These are phyloP conservation scores for Lasiurus borealis DNA, from an alignment of 2,113 vertebrate species.

Conservation along the genomic window DNA sequence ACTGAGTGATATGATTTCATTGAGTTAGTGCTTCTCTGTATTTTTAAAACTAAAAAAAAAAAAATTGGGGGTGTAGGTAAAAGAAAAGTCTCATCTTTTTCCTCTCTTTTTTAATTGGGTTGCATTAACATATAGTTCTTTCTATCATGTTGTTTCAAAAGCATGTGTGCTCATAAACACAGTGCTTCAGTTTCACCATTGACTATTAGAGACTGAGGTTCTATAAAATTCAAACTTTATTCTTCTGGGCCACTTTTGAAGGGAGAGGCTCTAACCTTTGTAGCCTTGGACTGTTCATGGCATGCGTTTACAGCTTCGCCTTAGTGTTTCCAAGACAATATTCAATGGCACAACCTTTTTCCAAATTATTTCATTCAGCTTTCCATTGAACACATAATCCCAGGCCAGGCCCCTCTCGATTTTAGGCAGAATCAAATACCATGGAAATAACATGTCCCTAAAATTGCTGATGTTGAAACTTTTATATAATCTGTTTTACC, in stretches of 20 bases:
- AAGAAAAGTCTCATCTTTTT: neutral
- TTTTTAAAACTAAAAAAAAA: neutral
- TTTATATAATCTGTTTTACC: neutral
- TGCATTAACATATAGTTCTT: neutral
- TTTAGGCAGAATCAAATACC: neutral
- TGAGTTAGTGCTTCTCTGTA: neutral
- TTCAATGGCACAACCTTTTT: neutral
- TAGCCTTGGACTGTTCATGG: neutral
- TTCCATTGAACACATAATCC: neutral
- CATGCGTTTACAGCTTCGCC: neutral
- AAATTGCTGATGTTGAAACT: neutral
- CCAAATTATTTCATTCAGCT: conserved; percentile 33
- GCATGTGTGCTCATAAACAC: neutral
- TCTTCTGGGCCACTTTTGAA: neutral
- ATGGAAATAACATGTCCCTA: neutral
- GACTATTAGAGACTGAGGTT: neutral
- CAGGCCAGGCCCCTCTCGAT: neutral
- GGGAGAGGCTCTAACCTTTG: neutral
- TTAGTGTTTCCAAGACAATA: neutral
- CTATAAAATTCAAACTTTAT: neutral
- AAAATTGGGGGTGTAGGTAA: neutral
- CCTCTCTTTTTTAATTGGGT: neutral
- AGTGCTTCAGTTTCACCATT: neutral
- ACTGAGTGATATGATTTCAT: neutral
- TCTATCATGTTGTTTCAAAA: neutral